Conservation (phyloP, 2,113 vertebrate species). For the Nesospiza acunhae region DNA sequence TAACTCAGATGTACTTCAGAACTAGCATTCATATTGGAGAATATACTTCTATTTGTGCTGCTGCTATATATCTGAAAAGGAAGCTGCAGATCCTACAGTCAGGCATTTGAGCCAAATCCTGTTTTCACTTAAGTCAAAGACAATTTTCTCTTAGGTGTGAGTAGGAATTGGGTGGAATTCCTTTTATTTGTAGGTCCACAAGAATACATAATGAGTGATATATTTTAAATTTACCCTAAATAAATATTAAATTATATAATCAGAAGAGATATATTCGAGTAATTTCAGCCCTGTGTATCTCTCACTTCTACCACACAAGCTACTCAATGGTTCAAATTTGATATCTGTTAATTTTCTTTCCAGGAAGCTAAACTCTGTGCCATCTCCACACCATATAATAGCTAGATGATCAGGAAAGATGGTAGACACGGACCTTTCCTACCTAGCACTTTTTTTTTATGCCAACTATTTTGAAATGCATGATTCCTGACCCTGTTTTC, state of each 20-base stretch:
- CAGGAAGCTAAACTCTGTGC: background rate
- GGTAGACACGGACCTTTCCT: background rate
- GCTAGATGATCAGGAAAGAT: background rate
- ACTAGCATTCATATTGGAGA: background rate
- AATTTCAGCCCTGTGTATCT: background rate
- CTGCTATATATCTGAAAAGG: background rate
- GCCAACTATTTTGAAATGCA: background rate
- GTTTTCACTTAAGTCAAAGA: background rate
- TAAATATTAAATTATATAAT: background rate
- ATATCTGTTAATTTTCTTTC: background rate
- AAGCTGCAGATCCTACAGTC: background rate
- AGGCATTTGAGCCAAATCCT: background rate
- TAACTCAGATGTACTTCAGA: slow-evolving; percentile 12
- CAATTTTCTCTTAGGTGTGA: background rate
- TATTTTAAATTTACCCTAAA: background rate
- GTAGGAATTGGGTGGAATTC: background rate
- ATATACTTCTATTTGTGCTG: slow-evolving; percentile 27
- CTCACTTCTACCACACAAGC: background rate
- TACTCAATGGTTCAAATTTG: background rate
- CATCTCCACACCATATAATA: background rate
- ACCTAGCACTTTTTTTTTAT: background rate
- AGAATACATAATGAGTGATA: accelerated
- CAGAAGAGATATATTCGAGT: background rate
- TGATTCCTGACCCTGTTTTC: background rate
- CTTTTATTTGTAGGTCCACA: background rate